Percentiles rank a stretch among this genome's conserved stretches.
phyloP scores from a whole-genome alignment of 1,140 invertebrate genomes.

The Apis dorsata region DNA sequence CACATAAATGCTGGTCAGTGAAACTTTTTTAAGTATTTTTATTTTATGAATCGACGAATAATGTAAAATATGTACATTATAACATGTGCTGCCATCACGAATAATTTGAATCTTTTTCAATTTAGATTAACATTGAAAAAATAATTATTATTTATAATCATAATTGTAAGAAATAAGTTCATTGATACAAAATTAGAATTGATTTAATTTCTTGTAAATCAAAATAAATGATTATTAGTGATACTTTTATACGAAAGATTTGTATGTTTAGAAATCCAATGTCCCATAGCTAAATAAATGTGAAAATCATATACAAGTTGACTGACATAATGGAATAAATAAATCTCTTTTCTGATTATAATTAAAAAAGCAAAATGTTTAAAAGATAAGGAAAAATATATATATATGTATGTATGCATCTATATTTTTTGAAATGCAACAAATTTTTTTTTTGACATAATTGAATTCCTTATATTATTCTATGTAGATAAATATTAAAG shows the following conservation, averaged over 20 bases:
- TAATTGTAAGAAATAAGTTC: neutral
- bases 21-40: conserved; percentile 12
- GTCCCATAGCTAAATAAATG: neutral
- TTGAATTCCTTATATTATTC: no score
- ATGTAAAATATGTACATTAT: conserved; percentile 23
- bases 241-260: conserved; percentile 19
- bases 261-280: conserved; percentile 1
- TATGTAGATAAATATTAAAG: no score
- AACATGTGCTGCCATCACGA: conserved; percentile 16
- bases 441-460: no score
- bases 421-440: no score
- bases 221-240: conserved; percentile 33
- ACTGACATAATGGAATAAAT: neutral
- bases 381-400: no score
- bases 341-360: neutral
- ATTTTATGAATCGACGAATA: conserved; percentile 2
- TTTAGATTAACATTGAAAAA: neutral
- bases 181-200: neutral
- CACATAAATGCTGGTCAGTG: neutral
- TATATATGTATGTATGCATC: no score
- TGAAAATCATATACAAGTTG: neutral
- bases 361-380: no score
- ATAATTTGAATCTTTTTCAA: neutral
- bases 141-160: neutral
- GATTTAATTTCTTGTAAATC: conserved; percentile 21